Evolutionary conservation across 2,888 invertebrate species (phyloP), one percentile per base, ranked within the genome.

Genomic region (Hypena proboscidalis): DNA sequence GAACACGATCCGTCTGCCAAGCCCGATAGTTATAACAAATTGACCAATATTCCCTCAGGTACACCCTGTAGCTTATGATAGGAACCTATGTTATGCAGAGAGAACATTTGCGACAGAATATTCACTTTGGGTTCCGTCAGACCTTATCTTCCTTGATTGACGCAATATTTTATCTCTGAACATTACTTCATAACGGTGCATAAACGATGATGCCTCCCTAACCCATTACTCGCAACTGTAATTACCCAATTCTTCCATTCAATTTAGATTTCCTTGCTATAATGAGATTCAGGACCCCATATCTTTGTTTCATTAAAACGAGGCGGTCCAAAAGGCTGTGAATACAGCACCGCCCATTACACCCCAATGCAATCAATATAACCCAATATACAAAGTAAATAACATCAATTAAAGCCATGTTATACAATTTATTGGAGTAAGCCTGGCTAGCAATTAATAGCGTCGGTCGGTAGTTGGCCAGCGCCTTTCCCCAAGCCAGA

Each of bases 391-490:
- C 37, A 40, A 51, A 56, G 53, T 63, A 58, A 64, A 66, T 62
- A 65, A 62, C 58, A 60, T 56, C 53, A 67, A 55, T 62, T 58
- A 68, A 52, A 60, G 51, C 42, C 34, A 32, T 48, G 59, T 39
- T 55, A 35, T 33, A 40, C 34, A 53, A 68, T 68, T 68, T 64
- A 68, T 68, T 49, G 55, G 45, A 52, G 46, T 54, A 44, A 47
- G 54, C 54, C 21, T 35, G 46, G 43, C 17, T 41, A 9, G 47
- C 58, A 56, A 67, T 67, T 65, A 65, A 67, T 67, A 52, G 52
- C 45, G 22, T 45, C 37, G 50, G 34, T 56, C 40, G 44, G 35
- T 35, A 42, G 45, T 23, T 45, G 26, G 46, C 33, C 50, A 46
- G 9, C 21, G 39, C 39, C 47, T 50, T 55, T 50, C 29, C 19